phyloP scores from a whole-genome alignment of 2,797 vertebrate genomes.

The Eremophila alpestris region DNA sequence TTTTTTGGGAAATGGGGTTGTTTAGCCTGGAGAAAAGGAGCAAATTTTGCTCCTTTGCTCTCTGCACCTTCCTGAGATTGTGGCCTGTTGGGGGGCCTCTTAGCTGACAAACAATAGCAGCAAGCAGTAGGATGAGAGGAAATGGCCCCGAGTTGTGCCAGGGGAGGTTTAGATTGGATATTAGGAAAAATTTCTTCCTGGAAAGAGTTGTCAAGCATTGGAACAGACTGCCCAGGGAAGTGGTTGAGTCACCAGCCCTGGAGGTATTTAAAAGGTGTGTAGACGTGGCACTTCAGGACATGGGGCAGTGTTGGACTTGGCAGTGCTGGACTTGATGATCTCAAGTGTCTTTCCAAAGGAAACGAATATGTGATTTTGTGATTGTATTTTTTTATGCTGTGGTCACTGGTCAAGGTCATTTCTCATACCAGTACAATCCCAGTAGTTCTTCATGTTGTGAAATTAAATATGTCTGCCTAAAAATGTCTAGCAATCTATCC shows the following conservation, averaged over 20 bases:
- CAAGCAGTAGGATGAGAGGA: background rate
- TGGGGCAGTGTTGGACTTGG: background rate
- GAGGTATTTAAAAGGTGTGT: background rate
- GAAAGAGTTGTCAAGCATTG: background rate
- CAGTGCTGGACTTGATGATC: rapidly evolving
- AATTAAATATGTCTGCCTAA: background rate
- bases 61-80: background rate
- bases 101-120: background rate
- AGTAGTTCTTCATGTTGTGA: background rate
- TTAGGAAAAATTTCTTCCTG: background rate
- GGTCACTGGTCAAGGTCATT: background rate
- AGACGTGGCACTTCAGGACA: background rate
- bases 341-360: background rate
- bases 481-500: background rate
- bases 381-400: background rate
- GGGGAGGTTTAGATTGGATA: background rate
- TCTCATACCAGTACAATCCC: background rate
- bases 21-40: background rate
- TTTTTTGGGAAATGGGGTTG: background rate
- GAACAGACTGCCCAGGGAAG: background rate
- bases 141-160: background rate
- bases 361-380: background rate
- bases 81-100: background rate
- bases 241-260: background rate
- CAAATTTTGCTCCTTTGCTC: background rate